A percentile compares a stretch with the other conserved stretches of the same genome.
Evolutionary conservation across 2,113 vertebrate species (phyloP).

Genomic region (Struthio camelus): DNA sequence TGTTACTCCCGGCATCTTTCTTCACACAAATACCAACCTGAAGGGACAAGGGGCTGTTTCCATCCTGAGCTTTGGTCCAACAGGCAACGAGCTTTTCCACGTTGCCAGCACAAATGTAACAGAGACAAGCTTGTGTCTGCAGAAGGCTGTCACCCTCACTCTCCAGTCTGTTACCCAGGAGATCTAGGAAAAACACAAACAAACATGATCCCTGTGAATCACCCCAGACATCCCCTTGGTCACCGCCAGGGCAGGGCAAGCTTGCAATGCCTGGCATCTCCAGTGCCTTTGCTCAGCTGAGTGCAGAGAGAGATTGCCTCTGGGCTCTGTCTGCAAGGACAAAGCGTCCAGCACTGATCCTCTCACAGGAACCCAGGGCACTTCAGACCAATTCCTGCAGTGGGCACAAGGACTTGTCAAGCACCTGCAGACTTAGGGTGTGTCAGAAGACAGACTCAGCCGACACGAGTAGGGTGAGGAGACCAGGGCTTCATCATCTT

Average conservation of each 20-base stretch:
- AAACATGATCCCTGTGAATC: neutral
- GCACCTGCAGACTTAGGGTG: neutral
- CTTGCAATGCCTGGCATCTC: neutral
- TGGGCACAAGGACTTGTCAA: neutral
- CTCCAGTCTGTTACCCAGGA: conserved; percentile 89
- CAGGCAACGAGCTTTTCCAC: conserved; percentile 93
- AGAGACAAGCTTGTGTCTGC: conserved; percentile 90
- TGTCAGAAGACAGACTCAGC: neutral
- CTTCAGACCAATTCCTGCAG: neutral
- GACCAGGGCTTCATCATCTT: neutral
- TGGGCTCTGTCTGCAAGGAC: neutral
- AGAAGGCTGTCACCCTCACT: conserved; percentile 80
- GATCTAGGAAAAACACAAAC: conserved; percentile 74
- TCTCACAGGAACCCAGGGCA: neutral
- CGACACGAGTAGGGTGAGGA: neutral
- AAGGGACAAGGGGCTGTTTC: conserved; percentile 84
- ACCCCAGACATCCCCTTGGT: neutral
- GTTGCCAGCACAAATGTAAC: conserved; percentile 95
- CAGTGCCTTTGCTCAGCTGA: neutral
- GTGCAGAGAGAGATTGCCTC: neutral
- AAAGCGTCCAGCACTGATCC: neutral
- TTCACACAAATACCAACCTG: conserved; percentile 80
- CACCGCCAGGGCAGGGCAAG: neutral
- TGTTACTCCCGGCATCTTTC: neutral
- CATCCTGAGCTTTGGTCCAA: conserved; percentile 88